Evolutionary conservation across 2,888 invertebrate species (phyloP).

Genomic region (Yponomeuta plumbellus): DNA sequence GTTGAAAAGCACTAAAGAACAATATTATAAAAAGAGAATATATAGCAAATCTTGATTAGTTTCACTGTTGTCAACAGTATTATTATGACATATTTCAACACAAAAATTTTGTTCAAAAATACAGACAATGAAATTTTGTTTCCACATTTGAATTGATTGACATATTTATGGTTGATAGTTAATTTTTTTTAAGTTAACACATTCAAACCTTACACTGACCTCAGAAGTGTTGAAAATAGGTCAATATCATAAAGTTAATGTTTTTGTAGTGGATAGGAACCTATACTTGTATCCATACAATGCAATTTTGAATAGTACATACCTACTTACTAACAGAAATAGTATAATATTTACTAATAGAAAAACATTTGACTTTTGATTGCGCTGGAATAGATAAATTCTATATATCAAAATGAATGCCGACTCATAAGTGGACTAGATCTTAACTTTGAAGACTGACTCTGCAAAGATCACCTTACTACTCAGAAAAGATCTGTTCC

Average conservation of each 20-base stretch:
- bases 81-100: slow-evolving; percentile 53
- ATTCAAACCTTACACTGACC: background rate
- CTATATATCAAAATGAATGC: no score
- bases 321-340: no score
- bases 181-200: background rate
- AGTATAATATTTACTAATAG: no score
- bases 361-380: no score
- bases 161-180: slow-evolving; percentile 16
- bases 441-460: no score
- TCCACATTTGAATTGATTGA: slow-evolving; percentile 50
- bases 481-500: no score
- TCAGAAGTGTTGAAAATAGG: background rate
- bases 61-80: slow-evolving; percentile 59
- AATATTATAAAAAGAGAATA: slow-evolving; percentile 40
- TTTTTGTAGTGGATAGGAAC: background rate
- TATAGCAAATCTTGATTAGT: slow-evolving; percentile 54
- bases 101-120: slow-evolving; percentile 50
- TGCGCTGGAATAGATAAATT: no score
- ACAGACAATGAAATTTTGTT: slow-evolving; percentile 35
- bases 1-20: slow-evolving; percentile 48
- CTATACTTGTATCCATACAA: no score
- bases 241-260: background rate
- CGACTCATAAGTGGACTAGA: no score
- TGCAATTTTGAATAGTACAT: no score
- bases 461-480: no score